Evolutionary conservation across 2,797 vertebrate species (phyloP).

Genomic region (Syngnathus rostellatus): DNA sequence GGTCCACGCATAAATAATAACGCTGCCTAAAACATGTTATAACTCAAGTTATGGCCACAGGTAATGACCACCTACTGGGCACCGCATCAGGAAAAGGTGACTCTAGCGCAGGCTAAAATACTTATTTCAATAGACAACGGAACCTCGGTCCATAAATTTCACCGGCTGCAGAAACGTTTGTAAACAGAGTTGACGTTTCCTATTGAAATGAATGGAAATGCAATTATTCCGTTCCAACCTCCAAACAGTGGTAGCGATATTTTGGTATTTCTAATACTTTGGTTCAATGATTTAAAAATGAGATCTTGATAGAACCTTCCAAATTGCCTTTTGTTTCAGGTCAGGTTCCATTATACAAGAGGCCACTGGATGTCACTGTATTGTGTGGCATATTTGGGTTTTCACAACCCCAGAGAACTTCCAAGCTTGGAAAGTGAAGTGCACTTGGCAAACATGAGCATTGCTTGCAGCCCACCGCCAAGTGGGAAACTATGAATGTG

Average conservation of each 20-base stretch:
- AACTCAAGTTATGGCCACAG: conserved; percentile 45
- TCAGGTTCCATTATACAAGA: conserved; percentile 64
- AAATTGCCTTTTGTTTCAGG: conserved; percentile 39
- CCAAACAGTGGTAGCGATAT: not conserved
- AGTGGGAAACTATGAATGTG: conserved; percentile 40
- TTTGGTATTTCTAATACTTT: not conserved
- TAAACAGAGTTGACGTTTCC: not conserved
- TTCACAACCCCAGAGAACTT: not conserved
- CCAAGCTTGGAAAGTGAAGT: conserved; percentile 29
- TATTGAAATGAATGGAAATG: not conserved
- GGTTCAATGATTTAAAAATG: not conserved
- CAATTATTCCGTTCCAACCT: not conserved
- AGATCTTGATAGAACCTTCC: not conserved
- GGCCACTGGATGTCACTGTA: not conserved
- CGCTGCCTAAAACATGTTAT: conserved; percentile 55
- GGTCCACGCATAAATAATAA: conserved; percentile 60
- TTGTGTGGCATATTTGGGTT: not conserved
- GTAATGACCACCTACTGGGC: conserved; percentile 48
- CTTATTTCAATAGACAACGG: not conserved
- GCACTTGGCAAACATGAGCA: conserved; percentile 36
- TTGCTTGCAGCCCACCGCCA: conserved; percentile 19
- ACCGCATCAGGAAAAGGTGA: conserved; percentile 51
- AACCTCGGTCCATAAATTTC: too few relatives aligned
- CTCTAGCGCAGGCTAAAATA: not conserved
- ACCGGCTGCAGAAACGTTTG: not conserved